Evolutionary conservation across 2,113 vertebrate genomes (phyloP).

Genomic region (Notarius lentiginosus): DNA sequence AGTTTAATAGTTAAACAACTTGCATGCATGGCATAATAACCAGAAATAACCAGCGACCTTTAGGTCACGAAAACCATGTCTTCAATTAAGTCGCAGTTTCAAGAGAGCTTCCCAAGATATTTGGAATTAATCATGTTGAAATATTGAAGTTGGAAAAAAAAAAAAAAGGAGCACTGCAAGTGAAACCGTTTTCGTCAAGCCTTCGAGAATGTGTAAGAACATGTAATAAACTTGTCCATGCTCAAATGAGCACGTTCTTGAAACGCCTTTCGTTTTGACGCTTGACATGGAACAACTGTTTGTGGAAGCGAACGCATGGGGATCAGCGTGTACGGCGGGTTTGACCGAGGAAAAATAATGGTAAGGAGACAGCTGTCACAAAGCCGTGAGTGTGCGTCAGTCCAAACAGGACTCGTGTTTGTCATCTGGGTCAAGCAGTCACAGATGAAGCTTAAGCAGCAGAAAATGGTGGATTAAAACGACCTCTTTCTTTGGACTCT

Average conservation of each 20-base stretch:
- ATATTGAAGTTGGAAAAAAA: not conserved
- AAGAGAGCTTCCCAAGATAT: not conserved
- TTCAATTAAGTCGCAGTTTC: slow-evolving; percentile 14
- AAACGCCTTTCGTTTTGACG: not conserved
- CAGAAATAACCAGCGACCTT: slow-evolving; percentile 6
- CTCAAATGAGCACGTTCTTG: not conserved
- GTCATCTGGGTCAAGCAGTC: slow-evolving; percentile 63
- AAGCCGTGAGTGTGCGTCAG: slow-evolving; percentile 22
- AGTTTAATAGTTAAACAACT: too few relatives aligned
- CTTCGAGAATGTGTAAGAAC: not conserved
- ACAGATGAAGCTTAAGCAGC: slow-evolving; percentile 70
- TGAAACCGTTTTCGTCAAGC: not conserved
- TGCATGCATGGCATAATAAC: not conserved
- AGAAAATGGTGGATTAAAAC: slow-evolving; percentile 79
- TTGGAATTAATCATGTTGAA: not conserved
- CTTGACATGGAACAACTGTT: not conserved
- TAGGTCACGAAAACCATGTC: not conserved
- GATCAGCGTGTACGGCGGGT: not conserved
- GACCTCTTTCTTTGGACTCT: slow-evolving; percentile 78
- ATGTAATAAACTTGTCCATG: not conserved
- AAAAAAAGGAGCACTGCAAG: not conserved
- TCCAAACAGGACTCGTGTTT: slow-evolving; percentile 53
- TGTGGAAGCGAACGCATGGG: slow-evolving; percentile 8
- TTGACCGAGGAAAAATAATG: slow-evolving; percentile 10
- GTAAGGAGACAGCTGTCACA: slow-evolving; percentile 22